Conservation (phyloP, 2,113 vertebrate genomes). For the Sturnus vulgaris region DNA sequence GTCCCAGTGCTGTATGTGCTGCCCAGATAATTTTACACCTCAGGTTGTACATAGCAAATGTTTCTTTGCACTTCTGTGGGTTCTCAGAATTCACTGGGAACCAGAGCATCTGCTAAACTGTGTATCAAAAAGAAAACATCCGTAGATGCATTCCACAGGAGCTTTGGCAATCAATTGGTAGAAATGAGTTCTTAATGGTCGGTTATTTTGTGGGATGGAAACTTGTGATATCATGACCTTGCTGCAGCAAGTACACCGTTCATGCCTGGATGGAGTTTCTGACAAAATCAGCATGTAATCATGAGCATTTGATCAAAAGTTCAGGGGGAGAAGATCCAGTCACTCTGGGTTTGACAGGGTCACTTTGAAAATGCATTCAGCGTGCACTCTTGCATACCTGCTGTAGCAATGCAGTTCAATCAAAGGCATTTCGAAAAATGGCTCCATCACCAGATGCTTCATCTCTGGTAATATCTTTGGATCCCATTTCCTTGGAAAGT, state of each 20-base stretch:
- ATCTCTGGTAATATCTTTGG: not conserved
- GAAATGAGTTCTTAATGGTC: conserved; percentile 13
- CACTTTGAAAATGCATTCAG: conserved; percentile 58
- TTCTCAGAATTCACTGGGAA: not conserved
- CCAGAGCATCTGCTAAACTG: not conserved
- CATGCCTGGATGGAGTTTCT: conserved; percentile 62
- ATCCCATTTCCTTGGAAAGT: conserved; percentile 37
- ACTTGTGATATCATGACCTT: conserved; percentile 36
- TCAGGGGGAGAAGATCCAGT: conserved; percentile 38
- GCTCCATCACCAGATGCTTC: not conserved
- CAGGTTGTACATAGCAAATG: not conserved
- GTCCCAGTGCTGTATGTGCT: not conserved
- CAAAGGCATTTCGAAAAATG: conserved; percentile 20
- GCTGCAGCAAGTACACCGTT: conserved; percentile 34
- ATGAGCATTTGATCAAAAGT: conserved; percentile 61
- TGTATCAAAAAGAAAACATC: not conserved
- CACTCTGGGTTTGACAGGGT: conserved; percentile 24
- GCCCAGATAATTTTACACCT: not conserved
- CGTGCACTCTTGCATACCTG: conserved; percentile 18
- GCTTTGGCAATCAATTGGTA: conserved; percentile 31
- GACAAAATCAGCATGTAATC: conserved; percentile 64
- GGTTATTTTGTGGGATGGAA: conserved; percentile 16
- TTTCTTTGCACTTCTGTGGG: not conserved
- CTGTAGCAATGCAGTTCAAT: not conserved
- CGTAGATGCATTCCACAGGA: not conserved